Evolutionary conservation across 2,888 invertebrate genomes (phyloP), one percentile per base, ranked within the genome.

Genomic region (Callyntrura sp.): DNA sequence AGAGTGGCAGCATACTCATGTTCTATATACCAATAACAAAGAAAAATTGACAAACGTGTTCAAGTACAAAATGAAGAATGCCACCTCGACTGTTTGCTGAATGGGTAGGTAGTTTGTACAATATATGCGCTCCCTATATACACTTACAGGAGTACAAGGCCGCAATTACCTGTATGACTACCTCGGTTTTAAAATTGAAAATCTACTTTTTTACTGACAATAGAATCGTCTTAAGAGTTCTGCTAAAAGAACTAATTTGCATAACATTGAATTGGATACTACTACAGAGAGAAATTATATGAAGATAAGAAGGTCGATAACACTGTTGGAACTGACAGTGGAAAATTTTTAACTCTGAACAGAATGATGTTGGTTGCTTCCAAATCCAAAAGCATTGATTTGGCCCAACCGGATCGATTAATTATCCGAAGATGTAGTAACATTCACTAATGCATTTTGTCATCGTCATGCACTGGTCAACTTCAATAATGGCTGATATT

Each of bases 21-120:
- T 55, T 6, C 48, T 43, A 23, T 81, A 87, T 65, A 65, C 43
- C 68, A 78, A 55, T 57, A 43, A 73, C n/a, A 57, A 35, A 82
- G 55, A 88, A 84, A 88, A 88, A 62, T 78, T 88, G 78, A 84
- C 83, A 88, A 88, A 84, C 78, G 60, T 78, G 76, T 83, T 20
- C 68, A 43, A 73, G 35, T 35, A 35, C 35, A 35, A 57, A 76
- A 57, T 8, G 23, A 25, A 60, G 14, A 55, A 11, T 65, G 35
- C 20, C 35, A 20, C 20, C 60, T 60, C 8, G 28, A 76, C 23
- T 88, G 88, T 88, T 88, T 84, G 57, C 68, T 84, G 5, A 87
- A 23, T 51, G 48, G 8, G 25, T 28, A 28, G 9, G 35, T 35
- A 35, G 35, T 35, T 35, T 35, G n/a, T n/a, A n/a, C n/a, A n/a